Percentiles rank a stretch among this genome's conserved stretches.
Conservation (phyloP, 2,888 invertebrate species). For the Ditula angustiorana region DNA sequence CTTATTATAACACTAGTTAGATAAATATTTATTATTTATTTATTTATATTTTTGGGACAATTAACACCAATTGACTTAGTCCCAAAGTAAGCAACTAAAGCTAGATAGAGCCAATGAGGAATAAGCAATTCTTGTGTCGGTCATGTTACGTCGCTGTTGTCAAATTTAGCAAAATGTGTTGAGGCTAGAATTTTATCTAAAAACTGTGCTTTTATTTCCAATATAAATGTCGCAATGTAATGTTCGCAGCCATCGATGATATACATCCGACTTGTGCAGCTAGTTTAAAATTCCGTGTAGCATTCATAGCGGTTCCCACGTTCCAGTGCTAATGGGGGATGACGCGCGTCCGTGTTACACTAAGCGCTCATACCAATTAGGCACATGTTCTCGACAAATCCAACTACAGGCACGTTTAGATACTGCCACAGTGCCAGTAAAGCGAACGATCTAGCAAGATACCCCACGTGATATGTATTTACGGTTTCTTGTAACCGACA, state of each 20-base stretch:
- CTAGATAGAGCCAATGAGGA: no score
- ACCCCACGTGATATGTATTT: neutral
- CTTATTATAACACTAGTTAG: no score
- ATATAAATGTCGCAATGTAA: neutral
- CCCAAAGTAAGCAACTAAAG: no score
- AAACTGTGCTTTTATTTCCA: neutral
- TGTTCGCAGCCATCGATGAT: neutral
- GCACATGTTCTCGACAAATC: conserved; percentile 36
- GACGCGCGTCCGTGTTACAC: conserved; percentile 38
- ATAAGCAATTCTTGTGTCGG: no score
- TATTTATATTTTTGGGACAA: no score
- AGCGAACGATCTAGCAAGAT: neutral
- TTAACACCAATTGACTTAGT: no score
- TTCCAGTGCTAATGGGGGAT: conserved; percentile 38
- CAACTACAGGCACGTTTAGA: conserved; percentile 23
- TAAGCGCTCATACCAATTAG: conserved; percentile 43
- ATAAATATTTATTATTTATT: no score
- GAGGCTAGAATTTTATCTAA: no score
- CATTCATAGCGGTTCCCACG: conserved; percentile 28
- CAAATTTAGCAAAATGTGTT: no score
- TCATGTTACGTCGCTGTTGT: no score
- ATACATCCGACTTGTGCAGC: neutral
- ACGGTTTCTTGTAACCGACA: conserved; percentile 1
- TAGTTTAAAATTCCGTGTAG: conserved; percentile 15
- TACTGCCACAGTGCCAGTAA: conserved; percentile 11